Percentiles rank a stretch among this genome's conserved stretches.
phyloP scores from a whole-genome alignment of 1,140 invertebrate species.

The Aplysia californica region DNA sequence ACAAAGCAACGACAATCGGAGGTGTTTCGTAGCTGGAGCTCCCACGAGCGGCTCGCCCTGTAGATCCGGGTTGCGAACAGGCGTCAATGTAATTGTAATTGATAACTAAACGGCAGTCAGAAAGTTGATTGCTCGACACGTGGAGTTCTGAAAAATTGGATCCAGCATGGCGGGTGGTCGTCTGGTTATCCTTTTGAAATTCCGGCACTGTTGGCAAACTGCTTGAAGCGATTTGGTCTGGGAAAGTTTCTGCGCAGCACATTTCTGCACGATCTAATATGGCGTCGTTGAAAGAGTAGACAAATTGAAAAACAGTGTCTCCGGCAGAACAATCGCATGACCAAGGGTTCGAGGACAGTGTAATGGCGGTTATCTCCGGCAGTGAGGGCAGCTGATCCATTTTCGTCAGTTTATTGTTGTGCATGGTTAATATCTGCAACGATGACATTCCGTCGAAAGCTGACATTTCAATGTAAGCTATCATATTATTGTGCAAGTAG shows the following conservation, averaged over 20 bases:
- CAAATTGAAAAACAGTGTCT: slow-evolving; percentile 9
- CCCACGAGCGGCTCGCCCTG: no score
- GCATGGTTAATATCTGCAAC: slow-evolving; percentile 28
- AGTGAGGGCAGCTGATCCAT: slow-evolving; percentile 8
- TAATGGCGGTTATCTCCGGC: not conserved
- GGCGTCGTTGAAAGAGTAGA: not conserved
- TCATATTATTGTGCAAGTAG: slow-evolving; percentile 38
- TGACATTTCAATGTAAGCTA: slow-evolving; percentile 28
- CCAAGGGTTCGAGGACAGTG: slow-evolving; percentile 44
- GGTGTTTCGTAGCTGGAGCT: not conserved
- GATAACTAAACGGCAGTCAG: no score
- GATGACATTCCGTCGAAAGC: slow-evolving; percentile 29
- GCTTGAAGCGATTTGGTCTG: no score
- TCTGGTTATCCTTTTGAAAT: no score
- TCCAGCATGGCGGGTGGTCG: no score
- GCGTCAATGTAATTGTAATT: no score
- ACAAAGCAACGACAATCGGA: not conserved
- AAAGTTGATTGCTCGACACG: no score
- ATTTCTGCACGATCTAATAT: slow-evolving; percentile 24
- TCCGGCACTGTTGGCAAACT: no score
- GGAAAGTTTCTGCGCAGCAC: slow-evolving; percentile 30
- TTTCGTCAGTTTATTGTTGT: slow-evolving; percentile 32
- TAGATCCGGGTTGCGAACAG: no score
- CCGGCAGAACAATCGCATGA: slow-evolving; percentile 40
- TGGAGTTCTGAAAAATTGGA: no score